Evolutionary conservation across 2,113 vertebrate genomes (phyloP).

Genomic region (Osmerus eperlanus): DNA sequence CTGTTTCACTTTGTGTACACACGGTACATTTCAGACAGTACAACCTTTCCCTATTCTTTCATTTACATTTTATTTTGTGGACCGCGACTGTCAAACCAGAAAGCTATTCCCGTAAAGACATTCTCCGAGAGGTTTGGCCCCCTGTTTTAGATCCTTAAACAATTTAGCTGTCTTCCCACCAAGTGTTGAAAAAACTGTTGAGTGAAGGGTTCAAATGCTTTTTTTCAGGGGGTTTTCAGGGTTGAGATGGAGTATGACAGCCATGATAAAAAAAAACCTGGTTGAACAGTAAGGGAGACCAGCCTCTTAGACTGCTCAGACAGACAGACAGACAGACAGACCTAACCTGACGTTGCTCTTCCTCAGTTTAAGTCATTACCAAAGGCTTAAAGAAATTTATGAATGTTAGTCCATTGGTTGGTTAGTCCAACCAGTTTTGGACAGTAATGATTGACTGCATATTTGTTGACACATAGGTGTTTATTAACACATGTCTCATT

Average conservation of each 20-base stretch:
- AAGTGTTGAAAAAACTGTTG: slow-evolving; percentile 13
- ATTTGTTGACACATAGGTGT: slow-evolving; percentile 47
- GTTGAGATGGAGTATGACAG: slow-evolving; percentile 23
- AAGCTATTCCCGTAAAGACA: no score
- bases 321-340: neutral
- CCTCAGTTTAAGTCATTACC: slow-evolving; percentile 54
- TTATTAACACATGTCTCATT: slow-evolving; percentile 41
- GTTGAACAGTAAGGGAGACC: slow-evolving; percentile 22
- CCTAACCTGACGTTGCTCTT: slow-evolving; percentile 13
- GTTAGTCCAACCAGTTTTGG: slow-evolving; percentile 29
- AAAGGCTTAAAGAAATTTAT: slow-evolving; percentile 71
- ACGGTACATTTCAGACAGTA: slow-evolving; percentile 62
- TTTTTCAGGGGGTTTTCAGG: slow-evolving; percentile 11
- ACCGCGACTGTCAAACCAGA: neutral
- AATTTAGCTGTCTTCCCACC: slow-evolving; percentile 35
- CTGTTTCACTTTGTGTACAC: slow-evolving; percentile 61
- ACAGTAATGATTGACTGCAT: slow-evolving; percentile 38
- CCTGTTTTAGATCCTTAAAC: slow-evolving; percentile 29
- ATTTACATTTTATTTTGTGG: slow-evolving; percentile 33
- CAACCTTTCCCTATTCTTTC: slow-evolving; percentile 40
- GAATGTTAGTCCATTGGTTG: slow-evolving; percentile 57
- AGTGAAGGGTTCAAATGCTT: slow-evolving; percentile 4
- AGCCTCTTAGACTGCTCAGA: neutral
- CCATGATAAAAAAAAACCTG: slow-evolving; percentile 34
- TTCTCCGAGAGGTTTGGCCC: slow-evolving; percentile 30